These are phyloP conservation scores for Poeciliopsis turrubarensis DNA, from an alignment of 2,113 vertebrate genomes.

Conservation along the genomic window DNA sequence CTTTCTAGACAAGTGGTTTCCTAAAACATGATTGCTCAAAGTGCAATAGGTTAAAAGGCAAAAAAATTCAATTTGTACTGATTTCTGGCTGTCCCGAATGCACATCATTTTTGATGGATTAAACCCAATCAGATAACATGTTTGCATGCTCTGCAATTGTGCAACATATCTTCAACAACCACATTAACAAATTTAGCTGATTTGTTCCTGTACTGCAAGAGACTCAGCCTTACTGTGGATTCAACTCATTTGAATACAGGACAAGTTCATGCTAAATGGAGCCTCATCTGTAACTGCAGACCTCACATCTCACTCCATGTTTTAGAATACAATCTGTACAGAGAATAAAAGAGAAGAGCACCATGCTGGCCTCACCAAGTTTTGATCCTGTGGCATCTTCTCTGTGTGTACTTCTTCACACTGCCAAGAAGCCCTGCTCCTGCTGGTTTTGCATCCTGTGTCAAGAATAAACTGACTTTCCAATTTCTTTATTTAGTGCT, in stretches of 20 bases:
- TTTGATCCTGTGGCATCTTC: constrained; percentile 39
- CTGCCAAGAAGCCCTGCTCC: constrained; percentile 54
- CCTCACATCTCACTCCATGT: constrained; percentile 45
- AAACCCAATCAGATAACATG: constrained; percentile 28
- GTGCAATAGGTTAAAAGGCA: constrained; percentile 25
- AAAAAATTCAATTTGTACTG: constrained; percentile 30
- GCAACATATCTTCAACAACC: constrained; percentile 42
- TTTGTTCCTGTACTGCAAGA: constrained; percentile 16
- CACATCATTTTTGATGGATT: constrained; percentile 36
- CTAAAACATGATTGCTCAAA: neutral
- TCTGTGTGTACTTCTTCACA: constrained; percentile 35
- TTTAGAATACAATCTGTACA: constrained; percentile 42
- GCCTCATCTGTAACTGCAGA: constrained; percentile 25
- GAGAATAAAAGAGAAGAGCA: constrained; percentile 31
- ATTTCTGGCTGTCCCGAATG: constrained; percentile 18
- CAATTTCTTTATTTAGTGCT: neutral
- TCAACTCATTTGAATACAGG: constrained; percentile 39
- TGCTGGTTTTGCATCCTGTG: constrained; percentile 24
- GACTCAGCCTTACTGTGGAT: constrained; percentile 34
- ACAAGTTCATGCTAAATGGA: constrained; percentile 2
- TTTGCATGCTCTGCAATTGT: constrained; percentile 23
- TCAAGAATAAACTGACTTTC: constrained; percentile 40
- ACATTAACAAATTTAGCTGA: constrained; percentile 42
- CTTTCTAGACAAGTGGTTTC: neutral
- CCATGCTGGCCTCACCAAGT: constrained; percentile 33